Base-by-base conservation (phyloP, 2,113 vertebrate genomes). In the Notothenia coriiceps region DNA sequence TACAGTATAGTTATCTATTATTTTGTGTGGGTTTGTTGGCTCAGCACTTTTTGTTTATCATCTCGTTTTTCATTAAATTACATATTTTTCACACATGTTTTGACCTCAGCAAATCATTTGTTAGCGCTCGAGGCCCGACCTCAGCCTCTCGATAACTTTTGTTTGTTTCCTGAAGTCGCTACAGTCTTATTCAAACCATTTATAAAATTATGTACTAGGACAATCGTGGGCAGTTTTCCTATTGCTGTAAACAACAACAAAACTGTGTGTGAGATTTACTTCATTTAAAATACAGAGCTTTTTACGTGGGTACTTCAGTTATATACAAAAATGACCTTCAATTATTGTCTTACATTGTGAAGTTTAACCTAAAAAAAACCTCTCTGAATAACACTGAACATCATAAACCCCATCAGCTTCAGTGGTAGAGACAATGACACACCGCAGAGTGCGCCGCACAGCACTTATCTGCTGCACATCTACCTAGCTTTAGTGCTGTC, bases 401-500 rank as follows among this genome's bases (percentile, higher is more conserved):
- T 51, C 10, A 63, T 52, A 22, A 65, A 66, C 46, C 35, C 33
- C 14, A n/a, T 60, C 17, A 66, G 49, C 22, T 51, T 6, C 6
- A 51, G 43, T 62, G 12, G 13, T 35, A 64, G 44, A 63, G 25
- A 71, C 15, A 29, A 46, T 59, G 29, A 59, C 54, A 55, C 15
- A 74, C 66, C 35, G 22, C 35, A 69, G 17, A 79, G 46, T 59
- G 8, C 8, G 29, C 3, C 72, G 49, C n/a, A 63, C 65, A 59
- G 64, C 51, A 66, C 9, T 79, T 61, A 52, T 64, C 2, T 40
- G 8, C 5, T 65, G 17, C 40, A 80, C 5, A 49, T 43, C 25
- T 66, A 52, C 59, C 10, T 29, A 33, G 46, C 20, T 77, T 74
- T 64, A 84, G 9, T 75, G 43, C 52, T 67, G 70, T 75, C 56